These are phyloP conservation scores for Macroramphosus scolopax DNA, from an alignment of 2,797 vertebrate species.

Conservation along the genomic window DNA sequence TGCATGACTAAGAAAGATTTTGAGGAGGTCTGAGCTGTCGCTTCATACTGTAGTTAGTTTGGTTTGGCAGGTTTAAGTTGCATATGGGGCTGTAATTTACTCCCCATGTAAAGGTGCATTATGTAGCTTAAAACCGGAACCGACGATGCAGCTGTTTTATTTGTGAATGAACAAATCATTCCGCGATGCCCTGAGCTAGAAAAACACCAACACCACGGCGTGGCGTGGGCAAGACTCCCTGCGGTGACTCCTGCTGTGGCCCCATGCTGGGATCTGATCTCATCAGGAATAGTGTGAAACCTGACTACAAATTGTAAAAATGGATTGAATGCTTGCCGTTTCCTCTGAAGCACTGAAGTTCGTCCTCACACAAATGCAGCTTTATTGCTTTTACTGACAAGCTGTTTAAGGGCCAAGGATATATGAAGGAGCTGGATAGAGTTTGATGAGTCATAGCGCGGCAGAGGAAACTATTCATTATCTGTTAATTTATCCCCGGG, in stretches of 20 bases:
- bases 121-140: no score
- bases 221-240: conserved; percentile 4
- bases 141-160: no score
- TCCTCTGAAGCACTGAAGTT: conserved; percentile 9
- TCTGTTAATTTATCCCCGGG: conserved; percentile 49
- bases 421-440: conserved; percentile 26
- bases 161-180: no score
- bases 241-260: conserved; percentile 30
- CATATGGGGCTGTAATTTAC: no score
- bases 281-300: conserved; percentile 33
- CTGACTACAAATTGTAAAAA: conserved; percentile 27
- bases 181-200: neutral
- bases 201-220: neutral
- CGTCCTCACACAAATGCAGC: conserved; percentile 5
- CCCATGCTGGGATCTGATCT: conserved; percentile 31
- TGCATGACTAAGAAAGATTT: no score
- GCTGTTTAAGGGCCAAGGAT: conserved; percentile 32
- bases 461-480: conserved; percentile 43
- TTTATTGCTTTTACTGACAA: conserved; percentile 24
- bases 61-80: no score
- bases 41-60: no score
- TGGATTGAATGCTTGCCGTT: conserved; percentile 21
- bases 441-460: conserved; percentile 41
- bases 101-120: no score
- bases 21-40: no score